Evolutionary conservation across 2,888 invertebrate genomes (phyloP), one percentile per base, ranked within the genome.

Genomic region (Amphiduros pacificus): DNA sequence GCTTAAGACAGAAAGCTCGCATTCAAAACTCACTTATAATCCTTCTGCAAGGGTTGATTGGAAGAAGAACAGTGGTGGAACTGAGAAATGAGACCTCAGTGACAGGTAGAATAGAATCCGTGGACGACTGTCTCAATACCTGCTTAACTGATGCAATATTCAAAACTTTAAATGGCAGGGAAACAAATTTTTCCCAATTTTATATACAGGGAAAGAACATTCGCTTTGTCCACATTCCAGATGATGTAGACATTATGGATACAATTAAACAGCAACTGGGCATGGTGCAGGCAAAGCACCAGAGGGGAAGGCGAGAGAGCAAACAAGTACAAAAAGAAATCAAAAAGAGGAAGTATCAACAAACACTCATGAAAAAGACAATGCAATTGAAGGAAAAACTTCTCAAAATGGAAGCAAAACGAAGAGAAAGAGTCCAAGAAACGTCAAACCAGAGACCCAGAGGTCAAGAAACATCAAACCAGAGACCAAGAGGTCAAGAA

Each of bases 181-280:
- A 27, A 3, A 20, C 31, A 1, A n/a, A 14, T 22, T 67, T 55
- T 59, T 48, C 55, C 11, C 44, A 26, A 28, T 77, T 77, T 55
- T 78, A 68, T 67, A 72, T 80, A 17, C 71, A 72, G 61, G 78
- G 78, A 24, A 65, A 62, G 32, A 73, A 74, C 31, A 74, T 80
- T 17, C 66, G 79, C 27, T 78, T 72, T 72, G 79, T 80, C 1
- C 76, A 78, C 49, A 74, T 79, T 28, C 79, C 79, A n/a, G 77
- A 79, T 60, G 71, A 77, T 56, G 64, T 80, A 4, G 68, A 79
- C 55, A 76, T 78, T 59, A 66, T 68, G 50, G 61, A 67, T 28
- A 68, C 73, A 0, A 75, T 77, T 31, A 26, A 51, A 40, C 11
- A 2, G 17, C 51, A 63, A 28, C 17, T 63, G 28, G 52, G 28